These are phyloP conservation scores for Pica pica DNA, from an alignment of 2,113 vertebrate genomes.

Conservation along the genomic window DNA sequence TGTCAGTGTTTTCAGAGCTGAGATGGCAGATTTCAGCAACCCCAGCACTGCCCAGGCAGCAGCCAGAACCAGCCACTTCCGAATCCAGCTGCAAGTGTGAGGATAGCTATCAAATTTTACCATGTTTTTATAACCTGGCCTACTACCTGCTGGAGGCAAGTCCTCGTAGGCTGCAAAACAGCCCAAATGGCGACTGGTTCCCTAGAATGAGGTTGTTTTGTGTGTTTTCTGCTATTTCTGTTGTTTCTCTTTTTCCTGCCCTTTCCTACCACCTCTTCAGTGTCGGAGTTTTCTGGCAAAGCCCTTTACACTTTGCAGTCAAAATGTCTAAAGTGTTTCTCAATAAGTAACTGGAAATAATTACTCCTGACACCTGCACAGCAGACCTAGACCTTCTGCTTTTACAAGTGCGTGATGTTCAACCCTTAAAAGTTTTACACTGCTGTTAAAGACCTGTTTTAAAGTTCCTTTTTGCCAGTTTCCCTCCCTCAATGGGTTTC, in stretches of 20 bases:
- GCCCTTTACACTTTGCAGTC: neutral
- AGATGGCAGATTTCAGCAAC: neutral
- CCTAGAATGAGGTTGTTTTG: neutral
- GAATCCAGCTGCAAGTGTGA: slow-evolving; percentile 1
- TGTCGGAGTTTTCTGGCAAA: neutral
- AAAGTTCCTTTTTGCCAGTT: slow-evolving; percentile 40
- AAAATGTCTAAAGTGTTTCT: slow-evolving; percentile 12
- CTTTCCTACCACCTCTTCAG: neutral
- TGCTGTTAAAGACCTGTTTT: slow-evolving; percentile 44
- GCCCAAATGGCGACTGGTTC: neutral
- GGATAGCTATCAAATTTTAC: neutral
- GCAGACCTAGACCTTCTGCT: slow-evolving; percentile 33
- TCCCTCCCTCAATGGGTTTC: slow-evolving; percentile 34
- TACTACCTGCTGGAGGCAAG: neutral
- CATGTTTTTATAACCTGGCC: neutral
- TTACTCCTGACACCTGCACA: slow-evolving; percentile 59
- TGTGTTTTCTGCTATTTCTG: neutral
- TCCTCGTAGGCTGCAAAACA: neutral
- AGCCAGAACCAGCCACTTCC: neutral
- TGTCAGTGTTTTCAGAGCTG: neutral
- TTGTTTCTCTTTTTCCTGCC: neutral
- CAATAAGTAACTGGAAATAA: slow-evolving; percentile 60
- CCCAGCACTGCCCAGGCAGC: neutral
- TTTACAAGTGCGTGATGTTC: slow-evolving; percentile 49
- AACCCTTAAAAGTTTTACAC: slow-evolving; percentile 39